A percentile compares a stretch with the other conserved stretches of the same genome.
These are phyloP conservation scores for Campoplex nolae DNA, from an alignment of 2,888 invertebrate genomes.

Conservation along the genomic window DNA sequence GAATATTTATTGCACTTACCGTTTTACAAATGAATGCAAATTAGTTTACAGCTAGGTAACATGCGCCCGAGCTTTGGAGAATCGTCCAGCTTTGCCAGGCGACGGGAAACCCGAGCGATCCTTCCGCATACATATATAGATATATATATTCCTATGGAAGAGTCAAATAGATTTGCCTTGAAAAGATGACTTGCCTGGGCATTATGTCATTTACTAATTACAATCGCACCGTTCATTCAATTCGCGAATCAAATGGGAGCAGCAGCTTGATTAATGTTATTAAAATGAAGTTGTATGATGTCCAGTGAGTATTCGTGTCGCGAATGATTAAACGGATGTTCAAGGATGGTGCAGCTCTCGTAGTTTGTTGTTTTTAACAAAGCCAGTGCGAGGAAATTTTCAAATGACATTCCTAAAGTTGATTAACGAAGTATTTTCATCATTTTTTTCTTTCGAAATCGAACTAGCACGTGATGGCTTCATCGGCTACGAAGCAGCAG, in stretches of 20 bases:
- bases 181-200: slow-evolving; percentile 22
- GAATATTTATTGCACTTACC: slow-evolving; percentile 72
- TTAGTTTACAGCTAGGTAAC: slow-evolving; percentile 54
- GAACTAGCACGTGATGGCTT: not conserved
- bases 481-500: not conserved
- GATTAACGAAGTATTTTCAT: not conserved
- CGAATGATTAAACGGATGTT: slow-evolving; percentile 25
- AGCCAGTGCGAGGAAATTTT: not conserved
- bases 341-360: not conserved
- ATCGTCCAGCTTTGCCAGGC: not conserved
- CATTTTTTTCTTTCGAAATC: not conserved
- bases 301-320: slow-evolving; percentile 40
- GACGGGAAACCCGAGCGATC: slow-evolving; percentile 50
- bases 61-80: slow-evolving; percentile 4
- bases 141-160: slow-evolving; percentile 1
- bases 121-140: slow-evolving; percentile 5
- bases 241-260: not conserved
- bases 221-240: slow-evolving; percentile 9
- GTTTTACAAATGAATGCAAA: slow-evolving; percentile 71
- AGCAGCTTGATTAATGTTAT: slow-evolving; percentile 15
- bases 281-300: slow-evolving; percentile 35
- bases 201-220: slow-evolving; percentile 47
- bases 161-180: slow-evolving; percentile 49
- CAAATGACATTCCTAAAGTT: not conserved
- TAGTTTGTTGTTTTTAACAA: not conserved